phyloP scores from a whole-genome alignment of 2,888 invertebrate genomes.

The Diarsia dahlii region DNA sequence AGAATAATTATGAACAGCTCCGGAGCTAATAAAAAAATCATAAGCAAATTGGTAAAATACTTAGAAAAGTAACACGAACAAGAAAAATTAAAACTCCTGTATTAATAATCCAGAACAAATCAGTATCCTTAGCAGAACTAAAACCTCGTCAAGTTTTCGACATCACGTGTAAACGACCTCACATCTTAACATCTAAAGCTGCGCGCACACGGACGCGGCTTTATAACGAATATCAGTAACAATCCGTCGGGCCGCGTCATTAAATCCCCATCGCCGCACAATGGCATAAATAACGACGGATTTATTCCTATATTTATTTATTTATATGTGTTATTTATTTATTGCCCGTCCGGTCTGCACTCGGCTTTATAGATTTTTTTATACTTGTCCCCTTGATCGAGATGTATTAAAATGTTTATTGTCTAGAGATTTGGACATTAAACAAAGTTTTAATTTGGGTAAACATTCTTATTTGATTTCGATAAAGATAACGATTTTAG shows the following conservation, averaged over 20 bases:
- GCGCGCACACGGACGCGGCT: conserved; percentile 60
- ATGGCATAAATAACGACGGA: conserved; percentile 82
- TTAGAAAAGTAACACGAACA: background rate
- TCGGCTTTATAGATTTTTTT: conserved; percentile 69
- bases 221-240: conserved; percentile 77
- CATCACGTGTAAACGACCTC: conserved; percentile 58
- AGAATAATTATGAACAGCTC: no score
- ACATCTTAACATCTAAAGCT: conserved; percentile 52
- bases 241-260: conserved; percentile 80
- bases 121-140: background rate
- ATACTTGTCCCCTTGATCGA: conserved; percentile 57
- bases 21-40: background rate
- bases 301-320: conserved; percentile 81
- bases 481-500: conserved; percentile 47
- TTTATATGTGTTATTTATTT: conserved; percentile 81
- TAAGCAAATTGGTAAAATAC: background rate
- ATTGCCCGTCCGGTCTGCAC: conserved; percentile 71
- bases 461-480: conserved; percentile 66
- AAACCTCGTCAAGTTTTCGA: background rate
- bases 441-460: conserved; percentile 68
- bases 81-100: background rate
- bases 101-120: background rate
- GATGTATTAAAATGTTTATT: conserved; percentile 65
- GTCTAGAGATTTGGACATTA: conserved; percentile 63
- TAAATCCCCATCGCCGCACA: conserved; percentile 79